Evolutionary conservation across 1,140 invertebrate genomes (phyloP).

Genomic region (Musca vetustissima): DNA sequence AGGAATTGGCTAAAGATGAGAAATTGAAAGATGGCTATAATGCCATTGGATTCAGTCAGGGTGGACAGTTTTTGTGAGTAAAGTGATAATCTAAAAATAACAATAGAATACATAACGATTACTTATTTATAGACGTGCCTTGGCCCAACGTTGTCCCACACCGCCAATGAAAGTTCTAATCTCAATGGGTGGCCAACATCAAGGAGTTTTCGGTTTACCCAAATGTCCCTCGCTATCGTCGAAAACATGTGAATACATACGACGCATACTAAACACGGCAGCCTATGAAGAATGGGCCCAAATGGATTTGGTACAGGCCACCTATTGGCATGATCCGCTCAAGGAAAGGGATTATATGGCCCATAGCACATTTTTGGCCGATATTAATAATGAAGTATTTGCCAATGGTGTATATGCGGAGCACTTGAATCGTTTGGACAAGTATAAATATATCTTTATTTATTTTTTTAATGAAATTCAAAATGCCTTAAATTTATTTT

Average conservation of each 20-base stretch:
- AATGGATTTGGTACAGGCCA: slow-evolving; percentile 82
- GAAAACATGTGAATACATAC: slow-evolving; percentile 74
- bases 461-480: too few relatives aligned
- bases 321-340: slow-evolving; percentile 98
- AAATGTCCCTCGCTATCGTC: slow-evolving; percentile 69
- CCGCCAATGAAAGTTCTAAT: slow-evolving; percentile 86
- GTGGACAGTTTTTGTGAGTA: slow-evolving; percentile 92
- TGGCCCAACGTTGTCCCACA: slow-evolving; percentile 87
- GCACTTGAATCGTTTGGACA: slow-evolving; percentile 79
- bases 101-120: slow-evolving; percentile 8
- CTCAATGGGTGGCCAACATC: slow-evolving; percentile 94
- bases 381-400: slow-evolving; percentile 91
- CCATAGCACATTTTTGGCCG: slow-evolving; percentile 86
- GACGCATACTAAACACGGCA: slow-evolving; percentile 79
- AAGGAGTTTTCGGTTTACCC: slow-evolving; percentile 87
- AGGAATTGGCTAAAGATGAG: slow-evolving; percentile 71
- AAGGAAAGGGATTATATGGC: slow-evolving; percentile 77
- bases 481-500: too few relatives aligned
- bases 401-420: slow-evolving; percentile 68
- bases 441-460: too few relatives aligned
- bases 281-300: slow-evolving; percentile 83
- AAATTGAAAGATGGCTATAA: slow-evolving; percentile 84
- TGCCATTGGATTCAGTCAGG: slow-evolving; percentile 97
- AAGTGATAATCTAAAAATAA: not conserved
- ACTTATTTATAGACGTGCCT: slow-evolving; percentile 70